phyloP scores from a whole-genome alignment of 1,140 invertebrate species.

The Sycobia sp. region DNA sequence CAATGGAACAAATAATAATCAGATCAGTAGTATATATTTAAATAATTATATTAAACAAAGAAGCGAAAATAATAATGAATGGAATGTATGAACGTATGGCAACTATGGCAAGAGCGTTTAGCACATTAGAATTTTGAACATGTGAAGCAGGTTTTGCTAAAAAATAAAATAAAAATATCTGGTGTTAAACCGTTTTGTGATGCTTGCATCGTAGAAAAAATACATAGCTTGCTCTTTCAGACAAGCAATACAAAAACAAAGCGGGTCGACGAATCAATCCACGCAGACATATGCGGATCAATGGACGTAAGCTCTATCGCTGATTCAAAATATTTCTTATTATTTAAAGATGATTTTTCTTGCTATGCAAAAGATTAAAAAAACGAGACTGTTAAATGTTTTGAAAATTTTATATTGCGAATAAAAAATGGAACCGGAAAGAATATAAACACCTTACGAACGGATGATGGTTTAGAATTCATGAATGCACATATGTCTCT shows the following conservation, averaged over 20 bases:
- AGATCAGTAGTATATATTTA: background rate
- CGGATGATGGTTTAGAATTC: slow-evolving; percentile 10
- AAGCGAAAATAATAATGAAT: background rate
- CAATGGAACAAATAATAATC: background rate
- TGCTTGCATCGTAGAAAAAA: slow-evolving; percentile 49
- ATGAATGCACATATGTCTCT: slow-evolving; percentile 1
- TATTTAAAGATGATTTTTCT: slow-evolving; percentile 52
- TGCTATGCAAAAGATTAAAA: slow-evolving; percentile 56
- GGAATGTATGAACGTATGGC: background rate
- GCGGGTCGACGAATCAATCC: slow-evolving; percentile 44
- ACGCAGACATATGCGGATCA: background rate
- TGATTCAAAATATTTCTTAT: no score
- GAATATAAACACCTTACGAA: background rate
- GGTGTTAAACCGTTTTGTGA: slow-evolving; percentile 45
- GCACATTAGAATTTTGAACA: background rate
- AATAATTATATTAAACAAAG: background rate
- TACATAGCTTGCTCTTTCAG: slow-evolving; percentile 44
- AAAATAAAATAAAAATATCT: background rate
- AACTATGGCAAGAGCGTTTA: slow-evolving; percentile 7
- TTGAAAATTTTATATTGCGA: background rate
- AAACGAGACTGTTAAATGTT: slow-evolving; percentile 37
- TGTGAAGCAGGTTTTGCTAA: background rate
- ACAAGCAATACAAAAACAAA: slow-evolving; percentile 52
- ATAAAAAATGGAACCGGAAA: slow-evolving; percentile 1
- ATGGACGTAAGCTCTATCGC: slow-evolving; percentile 28